phyloP scores from a whole-genome alignment of 2,888 invertebrate genomes.

The Ennomos fuscantarius region DNA sequence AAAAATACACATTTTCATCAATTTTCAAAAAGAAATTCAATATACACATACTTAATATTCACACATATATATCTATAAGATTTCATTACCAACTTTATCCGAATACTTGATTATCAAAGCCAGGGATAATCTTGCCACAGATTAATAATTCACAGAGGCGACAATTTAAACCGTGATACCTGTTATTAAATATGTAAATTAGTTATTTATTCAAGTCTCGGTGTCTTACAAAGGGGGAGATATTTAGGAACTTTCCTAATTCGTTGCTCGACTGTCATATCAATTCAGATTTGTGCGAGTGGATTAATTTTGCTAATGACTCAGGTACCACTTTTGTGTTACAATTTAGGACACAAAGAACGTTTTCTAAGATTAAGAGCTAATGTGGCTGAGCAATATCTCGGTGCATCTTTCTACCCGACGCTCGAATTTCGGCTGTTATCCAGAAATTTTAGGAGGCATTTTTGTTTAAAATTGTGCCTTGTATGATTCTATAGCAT shows the following conservation, averaged over 20 bases:
- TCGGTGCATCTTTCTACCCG: too few relatives aligned
- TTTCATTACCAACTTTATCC: constrained; percentile 51
- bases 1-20: too few relatives aligned
- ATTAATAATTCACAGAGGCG: constrained; percentile 74
- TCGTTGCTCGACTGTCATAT: constrained; percentile 47
- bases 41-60: too few relatives aligned
- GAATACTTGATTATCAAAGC: constrained; percentile 73
- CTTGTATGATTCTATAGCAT: too few relatives aligned
- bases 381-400: too few relatives aligned
- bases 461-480: too few relatives aligned
- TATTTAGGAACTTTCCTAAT: constrained; percentile 50
- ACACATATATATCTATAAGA: too few relatives aligned
- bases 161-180: constrained; percentile 79
- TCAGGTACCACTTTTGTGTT: too few relatives aligned
- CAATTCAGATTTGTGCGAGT: constrained; percentile 34
- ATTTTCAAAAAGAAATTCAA: too few relatives aligned
- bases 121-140: constrained; percentile 67
- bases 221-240: constrained; percentile 57
- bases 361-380: too few relatives aligned
- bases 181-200: constrained; percentile 82
- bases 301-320: constrained; percentile 15
- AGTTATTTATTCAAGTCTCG: constrained; percentile 79
- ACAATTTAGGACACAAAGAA: constrained; percentile 12
- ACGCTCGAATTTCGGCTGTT: too few relatives aligned
- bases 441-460: too few relatives aligned